Conservation (phyloP, 2,113 vertebrate genomes). For the Mugil cephalus region DNA sequence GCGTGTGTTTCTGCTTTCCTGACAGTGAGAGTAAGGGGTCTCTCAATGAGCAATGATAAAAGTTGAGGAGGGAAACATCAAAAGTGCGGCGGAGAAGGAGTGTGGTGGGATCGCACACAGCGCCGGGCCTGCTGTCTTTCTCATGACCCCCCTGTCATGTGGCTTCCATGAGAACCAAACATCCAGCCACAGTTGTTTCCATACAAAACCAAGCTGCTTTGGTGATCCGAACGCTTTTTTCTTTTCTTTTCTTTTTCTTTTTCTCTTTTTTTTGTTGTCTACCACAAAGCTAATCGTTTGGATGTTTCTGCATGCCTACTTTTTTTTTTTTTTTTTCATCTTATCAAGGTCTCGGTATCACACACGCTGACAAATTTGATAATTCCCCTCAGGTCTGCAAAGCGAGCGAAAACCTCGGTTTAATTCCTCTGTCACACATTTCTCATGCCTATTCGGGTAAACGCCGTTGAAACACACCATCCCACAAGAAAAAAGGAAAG, state of each 20-base stretch:
- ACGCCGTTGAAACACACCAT: slow-evolving; percentile 9
- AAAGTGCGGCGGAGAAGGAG: slow-evolving; percentile 68
- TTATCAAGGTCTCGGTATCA: slow-evolving; percentile 45
- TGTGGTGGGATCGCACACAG: slow-evolving; percentile 81
- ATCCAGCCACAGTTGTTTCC: slow-evolving; percentile 81
- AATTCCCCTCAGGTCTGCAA: not conserved
- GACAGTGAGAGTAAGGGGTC: slow-evolving; percentile 71
- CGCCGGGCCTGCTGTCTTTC: slow-evolving; percentile 78
- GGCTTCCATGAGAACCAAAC: slow-evolving; percentile 81
- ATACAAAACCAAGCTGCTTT: slow-evolving; percentile 77
- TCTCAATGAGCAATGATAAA: slow-evolving; percentile 66
- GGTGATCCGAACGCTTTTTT: slow-evolving; percentile 63
- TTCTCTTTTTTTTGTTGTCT: not conserved
- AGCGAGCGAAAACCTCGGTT: slow-evolving; percentile 1
- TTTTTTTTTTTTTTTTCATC: slow-evolving; percentile 37
- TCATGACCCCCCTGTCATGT: slow-evolving; percentile 82
- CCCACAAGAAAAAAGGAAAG: not conserved
- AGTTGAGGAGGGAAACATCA: slow-evolving; percentile 74
- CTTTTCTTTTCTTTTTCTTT: slow-evolving; percentile 12
- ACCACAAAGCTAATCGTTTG: slow-evolving; percentile 71
- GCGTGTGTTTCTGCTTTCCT: slow-evolving; percentile 44
- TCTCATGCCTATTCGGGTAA: slow-evolving; percentile 36
- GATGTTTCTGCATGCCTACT: slow-evolving; percentile 58
- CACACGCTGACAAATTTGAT: slow-evolving; percentile 18
- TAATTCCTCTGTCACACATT: not conserved